Evolutionary conservation across 2,113 vertebrate genomes (phyloP), one percentile per base, ranked within the genome.

Genomic region (Pseudorectes ferrugineus): DNA sequence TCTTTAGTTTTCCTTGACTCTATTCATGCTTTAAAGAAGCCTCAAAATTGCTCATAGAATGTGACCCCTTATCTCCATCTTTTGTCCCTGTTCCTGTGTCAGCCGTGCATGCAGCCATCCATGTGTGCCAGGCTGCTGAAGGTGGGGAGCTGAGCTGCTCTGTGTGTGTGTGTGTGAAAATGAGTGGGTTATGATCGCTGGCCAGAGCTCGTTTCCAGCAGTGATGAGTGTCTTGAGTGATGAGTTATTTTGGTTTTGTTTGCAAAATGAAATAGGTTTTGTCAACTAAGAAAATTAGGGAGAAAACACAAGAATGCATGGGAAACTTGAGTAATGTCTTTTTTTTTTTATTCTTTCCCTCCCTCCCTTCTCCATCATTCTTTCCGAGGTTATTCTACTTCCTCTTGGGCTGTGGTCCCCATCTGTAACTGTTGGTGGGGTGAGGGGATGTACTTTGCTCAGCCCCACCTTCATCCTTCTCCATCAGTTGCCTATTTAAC

Each of bases 101-200:
- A 5, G 33, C 11, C 4, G 0, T 0, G 3, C 2, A 0, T 29
- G 33, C 12, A 40, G 58, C 45, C 1, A 0, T 26, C n/a, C 0
- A 1, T 6, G 18, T 23, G 5, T 13, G 33, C 33, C 49, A 12
- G 1, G 51, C 35, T 92, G 87, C 42, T 22, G 62, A 15, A 54
- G 23, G 19, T 33, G 49, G 26, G 13, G 14, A 58, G 26, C 54
- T 3, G 14, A 43, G 57, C 33, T 4, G 12, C 21, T 29, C 21
- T 73, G 5, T 7, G 4, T 22, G 33, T 75, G 33, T 75, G 14
- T 13, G 22, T 11, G 23, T 90, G 88, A 31, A n/a, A 42, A 31
- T 25, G 11, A 68, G 58, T 6, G 38, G 14, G 10, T 85, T 83
- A 29, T 1, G 5, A 7, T 35, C 49, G 33, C 51, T 70, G 58